These are phyloP conservation scores for Arvicanthis niloticus DNA, from an alignment of 2,113 vertebrate species.

Conservation along the genomic window DNA sequence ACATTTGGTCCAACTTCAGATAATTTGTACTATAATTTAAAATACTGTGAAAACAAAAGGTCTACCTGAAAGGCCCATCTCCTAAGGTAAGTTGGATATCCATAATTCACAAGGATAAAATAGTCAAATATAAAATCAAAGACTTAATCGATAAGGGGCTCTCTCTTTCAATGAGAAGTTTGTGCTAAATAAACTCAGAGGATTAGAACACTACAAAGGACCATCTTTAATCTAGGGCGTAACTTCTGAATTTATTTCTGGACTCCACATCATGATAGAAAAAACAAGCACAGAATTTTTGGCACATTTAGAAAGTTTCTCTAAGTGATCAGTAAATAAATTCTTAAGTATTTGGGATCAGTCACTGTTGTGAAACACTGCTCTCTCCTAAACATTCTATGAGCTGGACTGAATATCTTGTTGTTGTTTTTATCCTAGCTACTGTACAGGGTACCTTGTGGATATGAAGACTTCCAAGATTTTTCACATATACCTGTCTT, in stretches of 20 bases:
- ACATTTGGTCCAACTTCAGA: neutral
- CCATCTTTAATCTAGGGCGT: neutral
- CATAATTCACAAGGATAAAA: slow-evolving; percentile 1
- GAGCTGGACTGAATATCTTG: neutral
- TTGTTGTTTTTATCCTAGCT: neutral
- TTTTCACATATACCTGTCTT: neutral
- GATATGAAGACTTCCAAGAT: neutral
- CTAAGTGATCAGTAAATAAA: neutral
- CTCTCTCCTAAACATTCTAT: neutral
- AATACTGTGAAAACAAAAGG: neutral
- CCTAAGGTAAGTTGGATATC: slow-evolving; percentile 9
- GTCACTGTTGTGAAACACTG: neutral
- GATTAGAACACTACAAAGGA: neutral
- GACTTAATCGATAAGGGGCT: neutral
- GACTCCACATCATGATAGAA: neutral
- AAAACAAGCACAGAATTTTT: neutral
- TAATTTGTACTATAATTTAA: neutral
- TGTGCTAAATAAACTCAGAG: neutral
- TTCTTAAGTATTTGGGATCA: neutral
- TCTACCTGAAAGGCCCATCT: neutral
- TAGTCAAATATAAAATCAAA: neutral
- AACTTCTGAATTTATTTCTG: neutral
- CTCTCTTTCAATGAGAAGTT: neutral
- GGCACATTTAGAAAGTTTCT: neutral
- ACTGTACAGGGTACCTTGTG: neutral